A percentile compares a stretch with the other conserved stretches of the same genome.
These are phyloP conservation scores for Paedocypris micromegethes DNA, from an alignment of 2,797 vertebrate species.

Conservation along the genomic window DNA sequence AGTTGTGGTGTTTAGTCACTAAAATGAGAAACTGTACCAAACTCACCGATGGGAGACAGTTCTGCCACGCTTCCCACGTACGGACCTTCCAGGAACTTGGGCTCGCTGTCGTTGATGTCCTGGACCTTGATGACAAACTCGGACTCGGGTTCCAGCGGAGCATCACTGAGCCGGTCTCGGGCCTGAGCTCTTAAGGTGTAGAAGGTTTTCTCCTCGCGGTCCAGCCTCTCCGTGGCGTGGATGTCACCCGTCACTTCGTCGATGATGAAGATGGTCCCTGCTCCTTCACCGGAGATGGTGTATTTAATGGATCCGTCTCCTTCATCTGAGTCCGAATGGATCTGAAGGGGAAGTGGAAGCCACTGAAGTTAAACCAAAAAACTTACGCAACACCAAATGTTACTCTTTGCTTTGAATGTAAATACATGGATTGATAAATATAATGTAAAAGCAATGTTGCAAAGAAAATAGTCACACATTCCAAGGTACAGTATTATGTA, in stretches of 20 bases:
- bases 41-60: conserved; percentile 73
- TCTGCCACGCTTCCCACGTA: conserved; percentile 95
- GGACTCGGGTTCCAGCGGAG: conserved; percentile 89
- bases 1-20: no score
- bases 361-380: no score
- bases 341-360: conserved; percentile 63
- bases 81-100: conserved; percentile 91
- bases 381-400: no score
- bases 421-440: no score
- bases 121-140: conserved; percentile 99
- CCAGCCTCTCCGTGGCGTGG: conserved; percentile 89
- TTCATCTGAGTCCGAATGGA: conserved; percentile 94
- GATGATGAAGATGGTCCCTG: conserved; percentile 93
- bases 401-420: no score
- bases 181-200: conserved; percentile 93
- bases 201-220: conserved; percentile 92
- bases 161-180: conserved; percentile 75
- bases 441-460: no score
- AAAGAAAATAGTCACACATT: no score
- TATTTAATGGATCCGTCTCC: conserved; percentile 96
- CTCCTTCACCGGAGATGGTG: conserved; percentile 95
- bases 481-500: no score
- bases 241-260: conserved; percentile 94
- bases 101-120: conserved; percentile 98
- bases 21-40: no score